Percentiles rank a stretch among this genome's conserved stretches.
Conservation (phyloP, 2,888 invertebrate species). For the Deilephila elpenor region DNA sequence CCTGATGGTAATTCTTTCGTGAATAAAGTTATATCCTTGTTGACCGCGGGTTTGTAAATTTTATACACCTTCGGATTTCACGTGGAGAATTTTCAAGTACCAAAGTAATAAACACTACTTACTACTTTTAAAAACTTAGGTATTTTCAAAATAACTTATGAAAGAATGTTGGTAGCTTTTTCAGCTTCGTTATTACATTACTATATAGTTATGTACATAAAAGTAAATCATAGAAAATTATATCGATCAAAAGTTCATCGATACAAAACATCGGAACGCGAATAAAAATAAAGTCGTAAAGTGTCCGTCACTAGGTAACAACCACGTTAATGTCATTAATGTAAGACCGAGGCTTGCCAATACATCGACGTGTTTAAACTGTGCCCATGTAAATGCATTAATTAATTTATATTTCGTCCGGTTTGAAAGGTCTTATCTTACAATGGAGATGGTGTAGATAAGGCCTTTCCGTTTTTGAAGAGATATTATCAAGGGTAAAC, state of each 20-base stretch:
- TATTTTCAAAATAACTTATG: no score
- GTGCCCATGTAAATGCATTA: slow-evolving; percentile 44
- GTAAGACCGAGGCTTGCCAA: slow-evolving; percentile 69
- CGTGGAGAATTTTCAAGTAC: no score
- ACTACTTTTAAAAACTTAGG: no score
- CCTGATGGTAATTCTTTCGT: no score
- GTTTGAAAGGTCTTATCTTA: background rate
- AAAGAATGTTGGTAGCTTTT: no score
- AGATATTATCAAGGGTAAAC: background rate
- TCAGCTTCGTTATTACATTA: no score
- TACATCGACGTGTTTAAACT: slow-evolving; percentile 73
- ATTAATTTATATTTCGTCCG: slow-evolving; percentile 26
- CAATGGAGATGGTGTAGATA: background rate
- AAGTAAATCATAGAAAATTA: background rate
- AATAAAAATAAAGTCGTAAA: slow-evolving; percentile 35
- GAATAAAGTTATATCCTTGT: no score
- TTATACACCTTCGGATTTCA: no score
- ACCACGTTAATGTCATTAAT: slow-evolving; percentile 79
- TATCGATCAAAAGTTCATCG: slow-evolving; percentile 9
- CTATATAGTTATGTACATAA: no score
- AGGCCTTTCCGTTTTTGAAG: background rate
- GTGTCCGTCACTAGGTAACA: slow-evolving; percentile 57
- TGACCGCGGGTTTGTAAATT: no score
- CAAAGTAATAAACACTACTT: no score
- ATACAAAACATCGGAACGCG: background rate